Percentiles rank a stretch among this genome's conserved stretches.
Conservation (phyloP, 2,797 vertebrate species). For the Sebastiscus tertius region DNA sequence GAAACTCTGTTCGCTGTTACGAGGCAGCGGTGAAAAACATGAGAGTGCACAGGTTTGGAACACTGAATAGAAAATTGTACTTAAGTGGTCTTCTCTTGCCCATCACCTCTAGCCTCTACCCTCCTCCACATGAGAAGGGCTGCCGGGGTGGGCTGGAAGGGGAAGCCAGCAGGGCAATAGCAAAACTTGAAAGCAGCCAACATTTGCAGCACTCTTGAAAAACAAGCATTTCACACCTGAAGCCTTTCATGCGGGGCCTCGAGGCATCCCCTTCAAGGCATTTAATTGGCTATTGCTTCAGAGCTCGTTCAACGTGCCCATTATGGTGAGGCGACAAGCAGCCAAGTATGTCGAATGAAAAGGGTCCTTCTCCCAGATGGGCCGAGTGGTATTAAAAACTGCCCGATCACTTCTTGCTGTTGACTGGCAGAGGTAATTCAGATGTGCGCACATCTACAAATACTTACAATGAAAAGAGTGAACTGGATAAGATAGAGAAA, state of each 20-base stretch:
- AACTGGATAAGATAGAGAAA: slow-evolving; percentile 32
- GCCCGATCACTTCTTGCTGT: slow-evolving; percentile 90
- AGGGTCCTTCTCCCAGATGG: slow-evolving; percentile 93
- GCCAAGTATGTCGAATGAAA: slow-evolving; percentile 95
- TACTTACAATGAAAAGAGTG: slow-evolving; percentile 57
- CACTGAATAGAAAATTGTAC: slow-evolving; percentile 99
- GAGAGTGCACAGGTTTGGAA: slow-evolving; percentile 91
- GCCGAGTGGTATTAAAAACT: slow-evolving; percentile 86
- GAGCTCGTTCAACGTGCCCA: slow-evolving; percentile 93
- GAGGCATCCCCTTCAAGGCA: slow-evolving; percentile 98
- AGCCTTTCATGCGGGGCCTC: slow-evolving; percentile 95
- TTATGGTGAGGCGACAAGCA: slow-evolving; percentile 92
- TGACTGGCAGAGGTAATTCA: slow-evolving; percentile 84
- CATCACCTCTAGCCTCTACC: slow-evolving; percentile 83
- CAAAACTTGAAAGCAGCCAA: slow-evolving; percentile 96
- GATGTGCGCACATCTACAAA: slow-evolving; percentile 75
- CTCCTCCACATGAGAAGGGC: slow-evolving; percentile 89
- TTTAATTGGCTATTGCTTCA: slow-evolving; percentile 99
- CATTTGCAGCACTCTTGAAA: slow-evolving; percentile 98
- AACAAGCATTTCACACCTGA: slow-evolving; percentile 99
- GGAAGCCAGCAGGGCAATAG: slow-evolving; percentile 82
- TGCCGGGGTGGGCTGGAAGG: slow-evolving; percentile 83
- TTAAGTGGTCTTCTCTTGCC: slow-evolving; percentile 97
- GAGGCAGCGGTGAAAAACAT: slow-evolving; percentile 87
- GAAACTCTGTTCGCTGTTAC: slow-evolving; percentile 88